Conservation (phyloP, 2,113 vertebrate species). For the Chloebia gouldiae region DNA sequence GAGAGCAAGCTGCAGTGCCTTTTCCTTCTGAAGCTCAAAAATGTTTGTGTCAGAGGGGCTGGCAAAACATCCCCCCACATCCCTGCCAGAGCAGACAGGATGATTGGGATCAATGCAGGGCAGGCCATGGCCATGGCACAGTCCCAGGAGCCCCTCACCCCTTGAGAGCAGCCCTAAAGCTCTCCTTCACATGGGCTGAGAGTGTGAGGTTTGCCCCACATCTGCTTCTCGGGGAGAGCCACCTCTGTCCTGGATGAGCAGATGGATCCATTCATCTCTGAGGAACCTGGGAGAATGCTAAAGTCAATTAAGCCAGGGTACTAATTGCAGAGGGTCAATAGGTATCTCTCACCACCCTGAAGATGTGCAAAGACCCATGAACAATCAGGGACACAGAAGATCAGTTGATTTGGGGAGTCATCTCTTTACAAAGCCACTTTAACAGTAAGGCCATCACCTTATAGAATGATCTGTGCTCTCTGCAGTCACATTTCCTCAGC, state of each 20-base stretch:
- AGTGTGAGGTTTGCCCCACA: neutral
- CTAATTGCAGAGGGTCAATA: neutral
- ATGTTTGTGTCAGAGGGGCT: neutral
- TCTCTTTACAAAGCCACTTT: neutral
- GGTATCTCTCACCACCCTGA: neutral
- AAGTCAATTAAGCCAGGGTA: neutral
- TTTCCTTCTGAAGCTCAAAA: neutral
- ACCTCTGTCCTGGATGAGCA: neutral
- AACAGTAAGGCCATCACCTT: neutral
- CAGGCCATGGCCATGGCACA: rapidly evolving
- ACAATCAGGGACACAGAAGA: neutral
- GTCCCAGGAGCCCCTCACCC: neutral
- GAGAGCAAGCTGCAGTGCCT: neutral
- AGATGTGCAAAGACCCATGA: neutral
- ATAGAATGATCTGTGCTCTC: neutral
- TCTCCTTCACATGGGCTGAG: neutral
- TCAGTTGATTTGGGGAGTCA: neutral
- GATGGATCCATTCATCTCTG: neutral
- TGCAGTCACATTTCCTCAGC: neutral
- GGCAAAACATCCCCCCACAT: neutral
- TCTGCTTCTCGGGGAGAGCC: neutral
- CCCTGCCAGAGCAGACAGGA: neutral
- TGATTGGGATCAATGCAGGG: rapidly evolving
- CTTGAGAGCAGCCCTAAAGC: neutral
- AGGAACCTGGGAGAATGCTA: neutral